Conservation (phyloP, 2,797 vertebrate genomes). For the Heterohyrax brucei region DNA sequence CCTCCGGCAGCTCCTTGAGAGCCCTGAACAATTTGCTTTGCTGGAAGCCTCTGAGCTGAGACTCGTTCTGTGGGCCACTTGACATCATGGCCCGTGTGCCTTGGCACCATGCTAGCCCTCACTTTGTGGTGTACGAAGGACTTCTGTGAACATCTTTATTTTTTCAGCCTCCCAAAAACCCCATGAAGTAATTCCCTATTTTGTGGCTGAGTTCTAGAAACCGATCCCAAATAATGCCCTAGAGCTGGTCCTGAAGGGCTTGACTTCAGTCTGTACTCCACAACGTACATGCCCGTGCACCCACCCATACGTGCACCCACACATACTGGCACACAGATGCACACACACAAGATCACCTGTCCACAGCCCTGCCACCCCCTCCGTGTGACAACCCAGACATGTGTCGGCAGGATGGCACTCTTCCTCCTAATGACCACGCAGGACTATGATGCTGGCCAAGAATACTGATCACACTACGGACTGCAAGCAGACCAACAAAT, state of each 20-base stretch:
- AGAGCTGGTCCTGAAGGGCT: not conserved
- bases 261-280: not conserved
- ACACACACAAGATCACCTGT: not conserved
- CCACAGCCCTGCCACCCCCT: not conserved
- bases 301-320: too few species aligned
- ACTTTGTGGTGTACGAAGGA: constrained; percentile 65
- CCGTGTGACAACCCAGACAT: not conserved
- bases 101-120: constrained; percentile 52
- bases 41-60: not conserved
- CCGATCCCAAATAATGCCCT: constrained; percentile 31
- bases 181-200: constrained; percentile 42
- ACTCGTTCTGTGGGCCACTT: not conserved
- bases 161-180: constrained; percentile 8
- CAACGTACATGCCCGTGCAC: too few species aligned
- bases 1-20: not conserved
- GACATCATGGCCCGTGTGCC: not conserved
- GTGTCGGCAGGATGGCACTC: not conserved
- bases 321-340: too few species aligned
- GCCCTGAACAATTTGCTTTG: not conserved
- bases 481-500: too few species aligned
- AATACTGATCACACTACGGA: too few species aligned
- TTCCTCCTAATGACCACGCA: not conserved
- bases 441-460: too few species aligned
- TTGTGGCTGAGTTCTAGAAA: constrained; percentile 46
- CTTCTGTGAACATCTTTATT: constrained; percentile 63